These are phyloP conservation scores for Pogona vitticeps DNA, from an alignment of 2,113 vertebrate genomes.

Conservation along the genomic window DNA sequence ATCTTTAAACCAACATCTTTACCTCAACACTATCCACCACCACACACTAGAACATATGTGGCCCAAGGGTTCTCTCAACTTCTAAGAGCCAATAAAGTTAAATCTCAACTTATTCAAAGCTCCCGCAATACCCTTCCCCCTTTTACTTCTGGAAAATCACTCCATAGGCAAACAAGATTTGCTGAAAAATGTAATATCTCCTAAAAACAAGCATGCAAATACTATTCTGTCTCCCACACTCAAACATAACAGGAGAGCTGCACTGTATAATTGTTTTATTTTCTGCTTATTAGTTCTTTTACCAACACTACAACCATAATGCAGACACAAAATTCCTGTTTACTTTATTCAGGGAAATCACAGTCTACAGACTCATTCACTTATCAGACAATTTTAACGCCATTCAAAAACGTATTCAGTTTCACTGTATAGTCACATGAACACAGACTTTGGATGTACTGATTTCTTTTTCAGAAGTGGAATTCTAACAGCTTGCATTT, in stretches of 20 bases:
- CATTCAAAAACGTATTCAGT: conserved; percentile 73
- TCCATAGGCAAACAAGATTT: background rate
- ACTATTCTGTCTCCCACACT: conserved; percentile 60
- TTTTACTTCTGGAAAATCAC: background rate
- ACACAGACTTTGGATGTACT: conserved; percentile 72
- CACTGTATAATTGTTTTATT: conserved; percentile 82
- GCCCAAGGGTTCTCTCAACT: background rate
- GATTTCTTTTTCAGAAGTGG: conserved; percentile 46
- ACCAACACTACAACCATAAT: conserved; percentile 81
- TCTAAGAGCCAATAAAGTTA: background rate
- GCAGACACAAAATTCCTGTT: conserved; percentile 79
- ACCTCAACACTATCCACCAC: background rate
- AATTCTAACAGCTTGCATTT: conserved; percentile 58
- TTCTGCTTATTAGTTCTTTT: conserved; percentile 81
- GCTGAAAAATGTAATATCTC: conserved; percentile 38
- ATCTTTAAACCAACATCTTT: fast-evolving
- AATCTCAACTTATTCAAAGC: background rate
- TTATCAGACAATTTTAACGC: conserved; percentile 75
- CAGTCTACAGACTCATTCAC: conserved; percentile 81
- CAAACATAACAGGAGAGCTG: conserved; percentile 77
- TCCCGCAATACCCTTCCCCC: no score
- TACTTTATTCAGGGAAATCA: conserved; percentile 76
- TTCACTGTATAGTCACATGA: conserved; percentile 76
- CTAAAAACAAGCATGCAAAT: conserved; percentile 5
- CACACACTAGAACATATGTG: no score